A percentile compares a stretch with the other conserved stretches of the same genome.
Conservation (phyloP, 2,888 invertebrate genomes). For the Nebria salina region DNA sequence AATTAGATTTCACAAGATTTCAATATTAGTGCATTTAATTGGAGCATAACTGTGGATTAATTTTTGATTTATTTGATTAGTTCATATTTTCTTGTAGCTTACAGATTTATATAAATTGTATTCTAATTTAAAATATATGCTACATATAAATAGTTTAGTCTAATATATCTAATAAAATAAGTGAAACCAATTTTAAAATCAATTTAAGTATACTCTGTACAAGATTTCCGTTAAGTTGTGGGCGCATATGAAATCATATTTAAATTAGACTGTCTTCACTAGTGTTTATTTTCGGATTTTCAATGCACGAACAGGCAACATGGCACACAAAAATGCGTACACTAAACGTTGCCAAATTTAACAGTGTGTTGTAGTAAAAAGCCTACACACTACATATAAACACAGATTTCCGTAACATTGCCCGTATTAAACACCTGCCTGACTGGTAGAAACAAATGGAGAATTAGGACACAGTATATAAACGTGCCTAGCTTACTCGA, state of each 20-base stretch:
- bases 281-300: background rate
- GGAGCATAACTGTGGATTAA: no score
- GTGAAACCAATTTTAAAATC: background rate
- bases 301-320: background rate
- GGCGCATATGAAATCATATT: constrained; percentile 1
- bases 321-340: background rate
- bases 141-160: no score
- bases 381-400: background rate
- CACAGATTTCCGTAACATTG: constrained; percentile 2
- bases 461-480: constrained; percentile 30
- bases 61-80: no score
- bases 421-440: constrained; percentile 28
- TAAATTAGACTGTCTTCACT: background rate
- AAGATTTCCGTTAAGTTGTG: background rate
- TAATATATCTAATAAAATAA: background rate
- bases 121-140: no score
- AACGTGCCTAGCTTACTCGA: constrained; percentile 25
- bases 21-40: background rate
- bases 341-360: constrained; percentile 37
- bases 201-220: background rate
- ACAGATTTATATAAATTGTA: no score
- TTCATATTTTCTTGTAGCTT: no score
- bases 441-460: constrained; percentile 19
- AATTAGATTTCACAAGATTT: background rate
- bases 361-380: background rate